These are phyloP conservation scores for Acestrorhynchus altus DNA, from an alignment of 2,797 vertebrate genomes.

Conservation along the genomic window DNA sequence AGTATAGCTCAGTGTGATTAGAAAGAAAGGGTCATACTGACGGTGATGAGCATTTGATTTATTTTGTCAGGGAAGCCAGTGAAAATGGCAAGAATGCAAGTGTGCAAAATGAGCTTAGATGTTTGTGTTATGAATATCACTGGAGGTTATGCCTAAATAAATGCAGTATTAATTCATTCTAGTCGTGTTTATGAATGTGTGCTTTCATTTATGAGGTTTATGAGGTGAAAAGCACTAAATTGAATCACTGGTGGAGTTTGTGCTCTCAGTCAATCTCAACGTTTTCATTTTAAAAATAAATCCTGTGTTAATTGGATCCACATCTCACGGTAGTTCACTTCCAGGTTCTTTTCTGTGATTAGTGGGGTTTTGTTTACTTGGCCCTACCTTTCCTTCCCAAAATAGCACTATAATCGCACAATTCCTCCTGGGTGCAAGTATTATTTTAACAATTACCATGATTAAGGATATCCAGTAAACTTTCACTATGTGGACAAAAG, in stretches of 20 bases:
- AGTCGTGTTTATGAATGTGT: constrained; percentile 2
- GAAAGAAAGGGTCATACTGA: constrained; percentile 8
- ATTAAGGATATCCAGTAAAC: no score
- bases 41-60: constrained; percentile 22
- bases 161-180: neutral
- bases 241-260: neutral
- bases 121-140: constrained; percentile 27
- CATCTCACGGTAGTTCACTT: neutral
- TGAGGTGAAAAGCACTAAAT: neutral
- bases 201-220: constrained; percentile 4
- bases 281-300: neutral
- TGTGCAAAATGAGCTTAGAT: constrained; percentile 23
- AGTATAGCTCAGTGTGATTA: constrained; percentile 27
- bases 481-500: no score
- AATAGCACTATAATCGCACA: no score
- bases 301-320: neutral
- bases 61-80: constrained; percentile 23
- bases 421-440: no score
- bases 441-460: no score
- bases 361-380: neutral
- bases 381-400: neutral
- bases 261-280: neutral
- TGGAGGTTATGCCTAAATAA: constrained; percentile 32
- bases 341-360: neutral
- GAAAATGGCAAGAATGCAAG: constrained; percentile 21